Evolutionary conservation across 2,113 vertebrate genomes (phyloP).

Genomic region (Xiphophorus maculatus): DNA sequence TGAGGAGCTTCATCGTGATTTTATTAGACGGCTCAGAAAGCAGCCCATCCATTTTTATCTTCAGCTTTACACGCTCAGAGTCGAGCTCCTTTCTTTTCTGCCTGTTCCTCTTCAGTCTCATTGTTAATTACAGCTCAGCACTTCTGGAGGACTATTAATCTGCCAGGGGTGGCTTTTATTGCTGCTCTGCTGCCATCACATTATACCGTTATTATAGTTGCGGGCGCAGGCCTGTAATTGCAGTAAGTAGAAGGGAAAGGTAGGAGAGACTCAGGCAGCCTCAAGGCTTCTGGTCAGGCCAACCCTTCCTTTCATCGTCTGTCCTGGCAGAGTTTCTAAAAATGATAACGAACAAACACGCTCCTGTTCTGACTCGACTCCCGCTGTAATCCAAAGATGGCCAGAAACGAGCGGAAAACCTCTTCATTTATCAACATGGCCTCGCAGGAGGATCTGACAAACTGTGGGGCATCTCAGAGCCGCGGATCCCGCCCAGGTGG

Average conservation of each 20-base stretch:
- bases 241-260: constrained; percentile 78
- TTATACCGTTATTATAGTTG: constrained; percentile 84
- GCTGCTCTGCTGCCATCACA: constrained; percentile 80
- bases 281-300: constrained; percentile 64
- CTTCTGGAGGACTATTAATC: constrained; percentile 80
- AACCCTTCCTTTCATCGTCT: constrained; percentile 39
- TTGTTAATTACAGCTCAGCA: constrained; percentile 82
- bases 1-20: constrained; percentile 24
- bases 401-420: constrained; percentile 6
- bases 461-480: constrained; percentile 6
- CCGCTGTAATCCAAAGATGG: constrained; percentile 14
- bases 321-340: constrained; percentile 65
- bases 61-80: constrained; percentile 47
- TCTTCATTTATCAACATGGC: constrained; percentile 21
- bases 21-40: constrained; percentile 39
- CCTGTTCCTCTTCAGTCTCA: constrained; percentile 60
- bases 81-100: constrained; percentile 56
- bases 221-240: constrained; percentile 81
- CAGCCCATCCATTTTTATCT: constrained; percentile 28
- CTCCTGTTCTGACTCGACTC: constrained; percentile 68
- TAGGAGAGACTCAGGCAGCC: constrained; percentile 67
- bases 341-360: constrained; percentile 66
- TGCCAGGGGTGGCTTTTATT: constrained; percentile 82
- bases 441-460: constrained; percentile 14
- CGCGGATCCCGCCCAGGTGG: constrained; percentile 53